Conservation (phyloP, 35 echinoderm and acorn worm species). For the Ophiothrix spiculata region DNA sequence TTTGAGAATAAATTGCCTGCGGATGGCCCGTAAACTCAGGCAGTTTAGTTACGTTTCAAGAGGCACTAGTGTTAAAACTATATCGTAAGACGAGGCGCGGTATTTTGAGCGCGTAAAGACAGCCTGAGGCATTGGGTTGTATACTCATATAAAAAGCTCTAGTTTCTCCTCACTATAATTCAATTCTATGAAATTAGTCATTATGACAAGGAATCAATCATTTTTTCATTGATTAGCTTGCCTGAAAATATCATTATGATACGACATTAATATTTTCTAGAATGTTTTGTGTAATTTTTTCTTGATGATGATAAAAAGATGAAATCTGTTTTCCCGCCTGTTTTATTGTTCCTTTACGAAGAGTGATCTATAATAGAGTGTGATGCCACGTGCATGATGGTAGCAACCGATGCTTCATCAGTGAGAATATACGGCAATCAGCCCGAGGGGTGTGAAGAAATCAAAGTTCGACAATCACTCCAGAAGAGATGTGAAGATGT, state of each 20-base stretch:
- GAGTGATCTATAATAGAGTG: no score
- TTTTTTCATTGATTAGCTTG: background rate
- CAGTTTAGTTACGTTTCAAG: constrained; percentile 12
- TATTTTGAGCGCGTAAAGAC: background rate
- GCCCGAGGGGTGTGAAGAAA: background rate
- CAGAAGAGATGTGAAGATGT: background rate
- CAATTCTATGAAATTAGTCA: constrained; percentile 46
- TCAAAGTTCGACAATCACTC: constrained; percentile 9
- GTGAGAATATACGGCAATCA: background rate
- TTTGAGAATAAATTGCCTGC: background rate
- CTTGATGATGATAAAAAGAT: no score
- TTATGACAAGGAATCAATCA: constrained; percentile 37
- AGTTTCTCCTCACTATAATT: background rate
- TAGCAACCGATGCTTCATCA: background rate
- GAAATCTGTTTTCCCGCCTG: no score
- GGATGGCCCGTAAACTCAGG: background rate
- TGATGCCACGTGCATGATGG: no score
- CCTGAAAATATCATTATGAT: background rate
- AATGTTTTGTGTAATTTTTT: constrained; percentile 5
- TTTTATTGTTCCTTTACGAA: no score
- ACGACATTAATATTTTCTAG: background rate
- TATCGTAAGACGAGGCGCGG: background rate
- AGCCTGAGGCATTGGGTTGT: background rate
- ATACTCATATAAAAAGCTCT: constrained; percentile 17
- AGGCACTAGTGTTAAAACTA: background rate